A percentile compares a stretch with the other conserved stretches of the same genome.
These are phyloP conservation scores for Epistrophe eligans DNA, from an alignment of 2,888 invertebrate genomes.

Conservation along the genomic window DNA sequence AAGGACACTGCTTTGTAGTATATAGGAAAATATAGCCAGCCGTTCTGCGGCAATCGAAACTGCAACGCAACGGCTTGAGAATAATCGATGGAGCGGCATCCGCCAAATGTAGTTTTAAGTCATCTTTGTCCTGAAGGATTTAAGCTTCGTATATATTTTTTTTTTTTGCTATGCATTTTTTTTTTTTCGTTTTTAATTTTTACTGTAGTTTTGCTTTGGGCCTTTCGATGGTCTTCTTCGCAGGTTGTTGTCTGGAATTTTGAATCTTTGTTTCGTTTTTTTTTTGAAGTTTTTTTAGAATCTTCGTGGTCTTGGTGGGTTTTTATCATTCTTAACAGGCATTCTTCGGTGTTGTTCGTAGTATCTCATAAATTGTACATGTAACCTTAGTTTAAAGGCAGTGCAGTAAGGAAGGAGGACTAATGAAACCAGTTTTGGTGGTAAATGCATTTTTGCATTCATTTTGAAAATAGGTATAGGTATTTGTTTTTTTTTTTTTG, in stretches of 20 bases:
- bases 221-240: slow-evolving; percentile 37
- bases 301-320: slow-evolving; percentile 60
- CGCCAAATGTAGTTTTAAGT: slow-evolving; percentile 73
- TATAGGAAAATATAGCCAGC: not conserved
- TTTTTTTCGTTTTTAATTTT: slow-evolving; percentile 7
- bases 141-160: slow-evolving; percentile 19
- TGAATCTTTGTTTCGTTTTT: slow-evolving; percentile 34
- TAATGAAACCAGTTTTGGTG: slow-evolving; percentile 72
- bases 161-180: not conserved
- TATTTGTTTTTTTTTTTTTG: not conserved
- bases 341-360: slow-evolving; percentile 59
- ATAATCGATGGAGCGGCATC: slow-evolving; percentile 66
- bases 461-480: slow-evolving; percentile 28
- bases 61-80: slow-evolving; percentile 22
- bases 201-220: not conserved
- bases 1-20: slow-evolving; percentile 28
- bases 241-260: slow-evolving; percentile 59
- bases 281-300: slow-evolving; percentile 18
- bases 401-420: slow-evolving; percentile 28
- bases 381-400: slow-evolving; percentile 1
- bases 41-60: not conserved
- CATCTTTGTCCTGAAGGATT: slow-evolving; percentile 64
- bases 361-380: slow-evolving; percentile 68
- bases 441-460: slow-evolving; percentile 72
- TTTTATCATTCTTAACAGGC: slow-evolving; percentile 63